A percentile compares a stretch with the other conserved stretches of the same genome.
These are phyloP conservation scores for Drepanosiphum platanoidis DNA, from an alignment of 2,888 invertebrate genomes.

Conservation along the genomic window DNA sequence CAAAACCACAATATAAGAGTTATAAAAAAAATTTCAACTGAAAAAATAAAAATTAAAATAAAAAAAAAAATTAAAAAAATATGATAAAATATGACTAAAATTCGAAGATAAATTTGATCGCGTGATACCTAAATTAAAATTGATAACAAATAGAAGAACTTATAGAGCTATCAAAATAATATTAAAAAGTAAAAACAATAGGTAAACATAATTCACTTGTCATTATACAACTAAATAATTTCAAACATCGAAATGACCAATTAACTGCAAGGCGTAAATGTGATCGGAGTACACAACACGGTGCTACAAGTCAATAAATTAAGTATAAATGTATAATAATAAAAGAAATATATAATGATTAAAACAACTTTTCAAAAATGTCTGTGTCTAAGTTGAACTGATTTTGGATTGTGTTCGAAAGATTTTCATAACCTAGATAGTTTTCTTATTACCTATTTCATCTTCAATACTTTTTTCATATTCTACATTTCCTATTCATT, in stretches of 20 bases:
- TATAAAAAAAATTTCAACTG: constrained; percentile 22
- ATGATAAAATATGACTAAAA: constrained; percentile 10
- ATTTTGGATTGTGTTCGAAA: constrained; percentile 34
- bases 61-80: constrained; percentile 3
- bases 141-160: neutral
- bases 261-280: neutral
- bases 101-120: neutral
- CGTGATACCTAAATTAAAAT: neutral
- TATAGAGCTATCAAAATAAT: neutral
- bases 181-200: constrained; percentile 10
- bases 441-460: constrained; percentile 14
- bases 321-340: constrained; percentile 9
- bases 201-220: neutral
- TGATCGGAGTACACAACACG: constrained; percentile 21
- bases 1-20: constrained; percentile 41
- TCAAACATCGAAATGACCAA: constrained; percentile 5
- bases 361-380: constrained; percentile 19
- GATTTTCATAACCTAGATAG: constrained; percentile 28
- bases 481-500: neutral
- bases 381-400: neutral
- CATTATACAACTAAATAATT: constrained; percentile 2
- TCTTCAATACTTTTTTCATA: constrained; percentile 8
- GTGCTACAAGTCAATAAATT: constrained; percentile 26
- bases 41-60: constrained; percentile 2
- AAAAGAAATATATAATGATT: neutral